phyloP scores from a whole-genome alignment of 1,140 invertebrate genomes.

The honey bee (Apis mellifera) region DNA sequence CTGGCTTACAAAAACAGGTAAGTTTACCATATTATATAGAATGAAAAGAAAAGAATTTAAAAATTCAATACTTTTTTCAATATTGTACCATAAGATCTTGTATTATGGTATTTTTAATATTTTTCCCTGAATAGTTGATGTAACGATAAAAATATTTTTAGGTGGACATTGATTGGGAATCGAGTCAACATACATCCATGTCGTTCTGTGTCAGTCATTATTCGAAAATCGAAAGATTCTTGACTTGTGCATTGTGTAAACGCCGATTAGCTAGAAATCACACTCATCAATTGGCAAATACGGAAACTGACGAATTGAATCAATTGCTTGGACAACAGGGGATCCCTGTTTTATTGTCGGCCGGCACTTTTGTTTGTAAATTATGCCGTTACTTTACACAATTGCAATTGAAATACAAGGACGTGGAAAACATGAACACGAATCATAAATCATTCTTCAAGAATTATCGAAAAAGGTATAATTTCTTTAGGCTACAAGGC shows the following conservation, averaged over 20 bases:
- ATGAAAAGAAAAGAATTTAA: no score
- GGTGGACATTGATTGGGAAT: constrained; percentile 79
- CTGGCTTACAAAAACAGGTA: constrained; percentile 87
- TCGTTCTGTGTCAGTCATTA: constrained; percentile 81
- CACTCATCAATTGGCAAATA: constrained; percentile 83
- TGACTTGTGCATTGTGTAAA: constrained; percentile 89
- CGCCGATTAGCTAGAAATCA: constrained; percentile 87
- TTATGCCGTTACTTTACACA: constrained; percentile 89
- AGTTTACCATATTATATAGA: constrained; percentile 24
- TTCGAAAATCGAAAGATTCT: constrained; percentile 84
- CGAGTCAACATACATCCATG: constrained; percentile 79
- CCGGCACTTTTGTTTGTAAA: constrained; percentile 86
- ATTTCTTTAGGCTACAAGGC: neutral
- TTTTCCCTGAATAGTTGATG: neutral
- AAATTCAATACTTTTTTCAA: neutral
- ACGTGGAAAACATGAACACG: constrained; percentile 79
- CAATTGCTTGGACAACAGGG: constrained; percentile 84
- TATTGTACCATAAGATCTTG: neutral
- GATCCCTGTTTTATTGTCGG: constrained; percentile 84
- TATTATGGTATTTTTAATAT: neutral
- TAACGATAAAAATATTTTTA: constrained; percentile 26
- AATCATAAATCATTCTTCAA: constrained; percentile 84
- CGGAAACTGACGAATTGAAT: constrained; percentile 87
- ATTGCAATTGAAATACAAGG: constrained; percentile 84
- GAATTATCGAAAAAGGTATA: constrained; percentile 86